Base-by-base conservation (phyloP, 2,888 invertebrate species). In the Ornithoptera priamus region DNA sequence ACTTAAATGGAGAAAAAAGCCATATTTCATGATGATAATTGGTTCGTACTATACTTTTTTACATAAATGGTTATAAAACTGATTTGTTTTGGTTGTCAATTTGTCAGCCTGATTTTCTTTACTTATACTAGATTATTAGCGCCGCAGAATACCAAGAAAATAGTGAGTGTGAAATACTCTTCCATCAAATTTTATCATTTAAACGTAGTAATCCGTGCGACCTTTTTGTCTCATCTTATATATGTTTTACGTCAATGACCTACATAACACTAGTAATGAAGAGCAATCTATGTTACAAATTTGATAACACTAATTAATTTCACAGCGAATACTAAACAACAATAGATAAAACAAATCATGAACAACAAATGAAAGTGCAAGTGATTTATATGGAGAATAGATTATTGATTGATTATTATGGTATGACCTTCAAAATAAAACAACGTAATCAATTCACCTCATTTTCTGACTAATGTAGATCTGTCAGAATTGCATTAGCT, bases 191-290 rank as follows among this genome's bases (percentile, higher is more conserved):
- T 18, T 53, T n/a, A 64, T 30, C 24, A 36, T 56, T 53, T n/a
- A 39, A 39, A 12, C 65, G 22, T 36, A 46, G 58, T 20, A 64
- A 64, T 53, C 64, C 30, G 24, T 50, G 46, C 18, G 61, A 60
- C 57, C 70, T 65, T 73, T 74, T 71, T 72, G 56, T 65, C 56
- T 60, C 62, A 62, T 68, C 65, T 57, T 62, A 63, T 61, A 62
- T 70, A 65, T 1, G 67, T 73, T 78, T 80, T 84, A 75, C 85
- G 84, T 85, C 85, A 85, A 82, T 84, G 81, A 72, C 78, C 80
- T 75, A 70, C 77, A 71, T 72, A 76, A 74, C 71, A 74, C 73
- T 63, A 66, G 73, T 74, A 73, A 72, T 73, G 72, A 61, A 59
- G 62, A 36, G 39, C 57, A 67, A 65, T 68, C 71, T 63, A 46